Base-by-base conservation (phyloP, 1,140 invertebrate genomes). In the Panagrolaimus sp. region DNA sequence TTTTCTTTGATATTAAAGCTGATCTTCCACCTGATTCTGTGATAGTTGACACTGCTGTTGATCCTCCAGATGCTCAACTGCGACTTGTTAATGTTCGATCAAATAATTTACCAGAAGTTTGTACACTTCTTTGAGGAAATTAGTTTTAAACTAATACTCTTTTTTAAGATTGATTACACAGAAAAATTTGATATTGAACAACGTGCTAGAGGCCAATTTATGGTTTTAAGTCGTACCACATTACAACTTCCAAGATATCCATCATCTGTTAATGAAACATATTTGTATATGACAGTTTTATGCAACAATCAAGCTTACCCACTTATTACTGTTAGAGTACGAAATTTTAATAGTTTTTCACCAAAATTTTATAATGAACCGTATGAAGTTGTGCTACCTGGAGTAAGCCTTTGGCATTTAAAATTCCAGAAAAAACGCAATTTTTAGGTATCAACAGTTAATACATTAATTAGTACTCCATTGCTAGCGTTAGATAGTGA, bases 11-110 rank as follows among this genome's bases (percentile, higher is more conserved):
- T 62, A 51, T 79, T 25, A n/a, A 43, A 8, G 65, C 80, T 1
- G 67, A 75, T 11, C 64, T 68, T 27, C 78, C 79, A 20, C 23
- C 70, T 16, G 67, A 67, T 23, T 73, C 77, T 9, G 65, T 79
- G 13, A 53, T 79, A 1, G 67, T 82, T 16, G 78, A 79, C 68
- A 80, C 79, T 16, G 71, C 78, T 25, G 79, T 82, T 31, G 80
- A 82, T 42, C 77, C 77, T n/a, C 43, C 79, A 11, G 65, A 77
- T 69, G 80, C 77, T 5, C 45, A 57, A 43, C 63, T 82, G n/a
- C n/a, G 44, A 42, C 62, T 79, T 25, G 70, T 66, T 27, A 68
- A 72, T 47, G 61, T 83, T 20, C 65, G 81, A 27, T 80, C 81
- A 16, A 73, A 71, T 42, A 78, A 80, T 44, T 45, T 68, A 31